Conservation (phyloP, 1,140 invertebrate genomes). For the Solen grandis region DNA sequence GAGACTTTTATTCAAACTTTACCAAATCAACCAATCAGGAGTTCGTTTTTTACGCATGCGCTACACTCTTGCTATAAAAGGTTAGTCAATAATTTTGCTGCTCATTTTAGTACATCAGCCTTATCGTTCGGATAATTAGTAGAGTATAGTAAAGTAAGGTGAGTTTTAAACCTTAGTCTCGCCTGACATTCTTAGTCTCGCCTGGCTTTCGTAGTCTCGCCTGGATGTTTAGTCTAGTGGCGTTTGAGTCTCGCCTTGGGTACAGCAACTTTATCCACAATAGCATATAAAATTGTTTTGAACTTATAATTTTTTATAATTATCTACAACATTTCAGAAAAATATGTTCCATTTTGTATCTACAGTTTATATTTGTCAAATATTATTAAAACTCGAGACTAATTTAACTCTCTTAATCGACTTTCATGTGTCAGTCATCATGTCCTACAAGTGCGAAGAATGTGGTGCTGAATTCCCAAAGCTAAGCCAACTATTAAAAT, state of each 20-base stretch:
- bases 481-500: conserved; percentile 17
- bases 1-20: conserved; percentile 14
- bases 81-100: neutral
- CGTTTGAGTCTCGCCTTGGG: too few relatives aligned
- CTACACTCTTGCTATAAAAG: neutral
- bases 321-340: neutral
- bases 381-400: too few relatives aligned
- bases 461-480: conserved; percentile 1
- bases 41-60: conserved; percentile 7
- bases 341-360: neutral
- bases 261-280: too few relatives aligned
- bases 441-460: neutral
- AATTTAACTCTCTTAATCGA: too few relatives aligned
- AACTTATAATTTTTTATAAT: too few relatives aligned
- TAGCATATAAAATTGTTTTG: too few relatives aligned
- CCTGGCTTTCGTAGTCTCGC: conserved; percentile 23
- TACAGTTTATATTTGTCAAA: neutral
- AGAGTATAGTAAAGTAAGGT: neutral
- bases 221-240: neutral
- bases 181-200: conserved; percentile 26
- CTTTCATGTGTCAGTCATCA: neutral
- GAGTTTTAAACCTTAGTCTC: neutral
- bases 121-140: neutral
- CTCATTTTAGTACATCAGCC: neutral
- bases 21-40: neutral